phyloP scores from a whole-genome alignment of 1,140 invertebrate species.

The Zelostemma sp. region DNA sequence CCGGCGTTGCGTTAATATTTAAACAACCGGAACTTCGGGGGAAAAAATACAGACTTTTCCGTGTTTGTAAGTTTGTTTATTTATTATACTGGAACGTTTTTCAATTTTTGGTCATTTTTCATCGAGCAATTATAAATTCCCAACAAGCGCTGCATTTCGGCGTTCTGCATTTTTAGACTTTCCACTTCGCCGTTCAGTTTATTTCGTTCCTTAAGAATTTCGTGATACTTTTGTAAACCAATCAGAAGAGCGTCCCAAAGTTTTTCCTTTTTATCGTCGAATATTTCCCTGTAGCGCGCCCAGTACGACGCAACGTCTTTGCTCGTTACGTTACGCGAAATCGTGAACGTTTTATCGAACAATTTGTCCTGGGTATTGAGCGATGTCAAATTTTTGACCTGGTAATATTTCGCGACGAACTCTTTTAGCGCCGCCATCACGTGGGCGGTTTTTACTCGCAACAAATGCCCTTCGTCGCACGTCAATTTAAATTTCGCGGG shows the following conservation, averaged over 20 bases:
- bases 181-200: conserved; percentile 68
- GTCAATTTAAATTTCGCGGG: conserved; percentile 28
- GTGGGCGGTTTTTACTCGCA: conserved; percentile 71
- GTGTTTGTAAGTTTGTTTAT: no score
- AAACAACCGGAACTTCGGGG: no score
- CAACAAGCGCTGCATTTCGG: conserved; percentile 70
- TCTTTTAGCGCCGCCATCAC: conserved; percentile 71
- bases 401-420: conserved; percentile 66
- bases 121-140: conserved; percentile 45
- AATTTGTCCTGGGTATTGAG: conserved; percentile 39
- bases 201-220: conserved; percentile 70
- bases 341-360: conserved; percentile 49
- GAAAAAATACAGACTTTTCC: no score
- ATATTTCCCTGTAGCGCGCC: conserved; percentile 66
- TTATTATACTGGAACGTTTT: no score
- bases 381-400: conserved; percentile 52
- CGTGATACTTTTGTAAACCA: conserved; percentile 72
- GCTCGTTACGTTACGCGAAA: conserved; percentile 67
- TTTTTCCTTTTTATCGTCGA: conserved; percentile 65
- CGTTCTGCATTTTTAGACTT: conserved; percentile 70
- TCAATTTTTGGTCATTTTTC: no score
- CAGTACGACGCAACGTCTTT: conserved; percentile 71
- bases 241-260: conserved; percentile 72
- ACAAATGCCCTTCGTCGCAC: conserved; percentile 67
- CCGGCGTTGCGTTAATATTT: no score